Evolutionary conservation across 2,113 vertebrate species (phyloP), one percentile per base, ranked within the genome.

Genomic region (Engystomops pustulosus): DNA sequence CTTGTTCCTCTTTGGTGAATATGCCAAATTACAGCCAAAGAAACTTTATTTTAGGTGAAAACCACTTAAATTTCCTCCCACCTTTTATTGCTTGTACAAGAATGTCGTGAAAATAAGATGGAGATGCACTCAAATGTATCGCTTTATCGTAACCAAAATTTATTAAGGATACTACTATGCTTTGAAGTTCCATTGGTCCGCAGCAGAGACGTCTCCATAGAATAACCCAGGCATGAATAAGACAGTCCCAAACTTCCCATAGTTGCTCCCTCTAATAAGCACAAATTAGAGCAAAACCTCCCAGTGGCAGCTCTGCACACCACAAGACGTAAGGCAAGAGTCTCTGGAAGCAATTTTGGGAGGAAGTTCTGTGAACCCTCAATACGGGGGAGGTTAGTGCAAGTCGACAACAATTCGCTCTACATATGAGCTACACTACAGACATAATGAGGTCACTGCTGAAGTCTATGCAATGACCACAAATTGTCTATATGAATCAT

Each of bases 321-420:
- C 65, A 70, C 34, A 65, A 17, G 49, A 55, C 60, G 51, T 14
- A 68, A 65, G 51, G 44, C 38, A 70, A 55, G 23, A 1, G 60
- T 23, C 38, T 67, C 82, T 68, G 72, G 72, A 84, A 84, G 58
- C 47, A 53, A 84, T 84, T 69, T n/a, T 78, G n/a, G 44, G 36
- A 38, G 82, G 30, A 78, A 85, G 83, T 67, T 55, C 83, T 85
- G 83, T 60, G 20, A 49, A 70, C 68, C 45, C 47, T 85, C 75
- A 79, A 45, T 34, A n/a, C 8, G 23, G n/a, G 18, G 45, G 60
- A 85, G 47, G 32, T 69, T 78, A 69, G 60, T 47, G 62, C 44
- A 78, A 34, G 12, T 30, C 27, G 32, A 68, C 55, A 51, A 47
- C 30, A 20, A 77, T 53, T 68, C 62, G 12, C 20, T 67, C 25